phyloP scores from a whole-genome alignment of 2,113 vertebrate species.

The Apodemus speciosus region DNA sequence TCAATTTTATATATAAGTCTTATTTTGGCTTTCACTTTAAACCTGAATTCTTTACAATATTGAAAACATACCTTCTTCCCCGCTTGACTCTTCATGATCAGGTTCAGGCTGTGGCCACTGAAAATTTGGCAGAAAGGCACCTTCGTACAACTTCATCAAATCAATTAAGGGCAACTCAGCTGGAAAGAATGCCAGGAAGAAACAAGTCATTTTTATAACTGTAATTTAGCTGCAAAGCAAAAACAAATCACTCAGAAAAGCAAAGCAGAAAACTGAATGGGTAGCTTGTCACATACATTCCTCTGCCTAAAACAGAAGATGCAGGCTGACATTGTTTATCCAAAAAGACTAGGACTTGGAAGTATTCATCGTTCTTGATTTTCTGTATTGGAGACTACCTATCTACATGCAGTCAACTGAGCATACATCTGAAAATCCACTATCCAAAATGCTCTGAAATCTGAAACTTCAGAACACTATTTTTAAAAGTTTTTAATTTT shows the following conservation, averaged over 20 bases:
- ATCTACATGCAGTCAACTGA: not conserved
- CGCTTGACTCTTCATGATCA: conserved; percentile 90
- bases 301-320: not conserved
- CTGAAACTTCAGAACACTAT: not conserved
- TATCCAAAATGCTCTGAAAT: not conserved
- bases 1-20: not conserved
- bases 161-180: conserved; percentile 94
- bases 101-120: conserved; percentile 91
- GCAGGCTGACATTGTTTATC: not conserved
- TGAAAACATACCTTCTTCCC: conserved; percentile 87
- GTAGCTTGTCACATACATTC: not conserved
- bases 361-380: not conserved
- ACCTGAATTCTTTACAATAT: not conserved
- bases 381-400: not conserved
- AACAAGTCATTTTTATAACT: not conserved
- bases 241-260: not conserved
- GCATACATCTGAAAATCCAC: not conserved
- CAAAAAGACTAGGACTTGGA: not conserved
- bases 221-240: not conserved
- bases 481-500: not conserved
- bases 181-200: conserved; percentile 69
- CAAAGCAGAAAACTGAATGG: not conserved
- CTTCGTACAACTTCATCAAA: conserved; percentile 94
- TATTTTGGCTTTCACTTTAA: not conserved
- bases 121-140: conserved; percentile 93